Evolutionary conservation across 37 sponge, comb jelly and placozoan genomes (phyloP), one percentile per base, ranked within the genome.

Genomic region (Diacarnus erythraeanus): DNA sequence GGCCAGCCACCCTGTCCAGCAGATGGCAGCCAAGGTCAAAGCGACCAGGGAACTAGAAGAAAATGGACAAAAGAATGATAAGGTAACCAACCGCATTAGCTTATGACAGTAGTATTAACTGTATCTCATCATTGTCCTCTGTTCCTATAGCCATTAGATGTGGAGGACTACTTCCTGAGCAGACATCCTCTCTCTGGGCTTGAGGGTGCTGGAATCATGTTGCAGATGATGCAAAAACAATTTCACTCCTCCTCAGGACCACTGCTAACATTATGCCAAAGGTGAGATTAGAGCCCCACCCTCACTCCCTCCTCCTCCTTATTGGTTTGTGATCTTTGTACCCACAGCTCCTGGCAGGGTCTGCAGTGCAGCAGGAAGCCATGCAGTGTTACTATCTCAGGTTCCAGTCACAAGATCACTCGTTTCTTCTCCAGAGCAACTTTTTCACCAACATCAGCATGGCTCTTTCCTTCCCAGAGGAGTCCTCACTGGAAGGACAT

Each of bases 331-430:
- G n/a, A n/a, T n/a, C n/a, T n/a, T n/a, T n/a, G n/a, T n/a, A n/a
- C 10, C 56, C 56, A 18, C 82, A 91, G 89, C 82, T 97, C 3
- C 94, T 92, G 18, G 69, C 71, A 64, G 92, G 95, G 8, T 94
- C 95, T 30, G 71, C 85, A 38, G 90, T 81, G 17, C 95, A 93
- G 81, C 94, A 93, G 77, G 88, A 89, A 66, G 95, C 95, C 20
- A 89, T 98, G 78, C 86, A 83, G 72, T 90, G 90, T 64, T 95
- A 93, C 92, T 93, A 86, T 80, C 80, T 98, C 65, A 83, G 86
- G 38, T 98, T 94, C 86, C 94, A 93, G 64, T 80, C 86, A 3
- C 86, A 88, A 59, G 99, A 98, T 77, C 99, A 98, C 80, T 83
- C 89, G 33, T 98, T 98, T 82, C 89, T 98, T 18, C 91, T 95